phyloP scores from a whole-genome alignment of 2,113 vertebrate species.

The Platanista minor region DNA sequence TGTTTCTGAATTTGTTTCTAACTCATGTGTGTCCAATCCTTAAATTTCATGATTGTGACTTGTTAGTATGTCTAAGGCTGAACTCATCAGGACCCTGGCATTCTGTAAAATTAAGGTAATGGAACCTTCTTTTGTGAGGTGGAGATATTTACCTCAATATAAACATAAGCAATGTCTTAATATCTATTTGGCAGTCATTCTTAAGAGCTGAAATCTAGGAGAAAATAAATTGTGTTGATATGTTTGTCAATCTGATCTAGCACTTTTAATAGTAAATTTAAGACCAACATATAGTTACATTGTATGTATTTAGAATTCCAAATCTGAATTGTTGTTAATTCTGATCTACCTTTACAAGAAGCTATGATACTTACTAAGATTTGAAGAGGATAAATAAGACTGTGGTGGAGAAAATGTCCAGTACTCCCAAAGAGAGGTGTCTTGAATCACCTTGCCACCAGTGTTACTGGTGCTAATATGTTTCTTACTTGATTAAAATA shows the following conservation, averaged over 20 bases:
- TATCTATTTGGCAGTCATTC: not conserved
- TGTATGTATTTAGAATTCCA: not conserved
- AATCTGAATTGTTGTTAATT: not conserved
- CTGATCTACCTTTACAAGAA: not conserved
- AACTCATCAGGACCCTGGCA: not conserved
- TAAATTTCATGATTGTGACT: not conserved
- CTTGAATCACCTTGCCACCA: not conserved
- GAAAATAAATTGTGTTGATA: not conserved
- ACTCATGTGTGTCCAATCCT: not conserved
- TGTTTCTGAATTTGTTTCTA: not conserved
- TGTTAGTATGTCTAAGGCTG: not conserved
- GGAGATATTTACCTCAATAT: not conserved
- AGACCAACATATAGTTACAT: not conserved
- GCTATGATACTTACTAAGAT: not conserved
- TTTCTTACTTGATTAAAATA: conserved; percentile 23
- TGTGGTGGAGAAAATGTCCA: not conserved
- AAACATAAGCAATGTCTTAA: not conserved
- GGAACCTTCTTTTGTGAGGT: not conserved
- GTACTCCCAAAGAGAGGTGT: not conserved
- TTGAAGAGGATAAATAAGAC: not conserved
- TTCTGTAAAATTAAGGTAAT: not conserved
- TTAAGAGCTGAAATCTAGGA: not conserved
- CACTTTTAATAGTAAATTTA: not conserved
- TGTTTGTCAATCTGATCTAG: not conserved
- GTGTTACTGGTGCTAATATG: not conserved